phyloP scores from a whole-genome alignment of 1,140 invertebrate species.

The Callitettix versicolor region DNA sequence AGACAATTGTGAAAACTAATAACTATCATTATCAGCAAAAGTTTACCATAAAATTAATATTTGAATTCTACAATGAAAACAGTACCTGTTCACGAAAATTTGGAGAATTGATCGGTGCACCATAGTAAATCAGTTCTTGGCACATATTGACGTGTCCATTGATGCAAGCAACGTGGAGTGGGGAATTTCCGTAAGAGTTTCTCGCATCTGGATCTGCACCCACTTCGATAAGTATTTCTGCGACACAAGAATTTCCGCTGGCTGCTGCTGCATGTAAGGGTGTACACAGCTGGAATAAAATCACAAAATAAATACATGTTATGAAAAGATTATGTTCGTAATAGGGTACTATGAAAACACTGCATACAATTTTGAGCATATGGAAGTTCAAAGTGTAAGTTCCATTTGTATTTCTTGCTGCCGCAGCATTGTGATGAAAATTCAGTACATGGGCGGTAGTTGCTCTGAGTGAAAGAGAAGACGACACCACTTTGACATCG shows the following conservation, averaged over 20 bases:
- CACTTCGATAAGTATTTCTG: constrained; percentile 40
- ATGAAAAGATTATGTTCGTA: neutral
- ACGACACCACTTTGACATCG: too few species aligned
- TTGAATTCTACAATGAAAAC: too few species aligned
- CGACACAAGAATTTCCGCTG: constrained; percentile 41
- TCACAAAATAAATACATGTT: constrained; percentile 5
- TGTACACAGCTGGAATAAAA: constrained; percentile 40
- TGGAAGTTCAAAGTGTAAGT: too few species aligned
- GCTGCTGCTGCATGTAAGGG: constrained; percentile 54
- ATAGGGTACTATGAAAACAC: too few species aligned
- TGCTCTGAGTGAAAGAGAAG: too few species aligned
- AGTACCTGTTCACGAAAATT: constrained; percentile 39
- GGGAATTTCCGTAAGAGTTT: constrained; percentile 48
- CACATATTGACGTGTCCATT: constrained; percentile 46
- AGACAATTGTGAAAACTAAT: too few species aligned
- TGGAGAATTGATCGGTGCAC: constrained; percentile 35
- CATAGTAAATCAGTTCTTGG: constrained; percentile 37
- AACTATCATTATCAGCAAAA: too few species aligned
- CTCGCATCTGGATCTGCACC: constrained; percentile 46
- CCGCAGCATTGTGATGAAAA: too few species aligned
- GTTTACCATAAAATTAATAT: too few species aligned
- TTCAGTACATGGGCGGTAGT: too few species aligned
- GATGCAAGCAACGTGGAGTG: constrained; percentile 50
- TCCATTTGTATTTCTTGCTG: too few species aligned
- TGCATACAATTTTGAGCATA: too few species aligned